A percentile compares a stretch with the other conserved stretches of the same genome.
Conservation (phyloP, 2,888 invertebrate species). For the Anodontia alba region DNA sequence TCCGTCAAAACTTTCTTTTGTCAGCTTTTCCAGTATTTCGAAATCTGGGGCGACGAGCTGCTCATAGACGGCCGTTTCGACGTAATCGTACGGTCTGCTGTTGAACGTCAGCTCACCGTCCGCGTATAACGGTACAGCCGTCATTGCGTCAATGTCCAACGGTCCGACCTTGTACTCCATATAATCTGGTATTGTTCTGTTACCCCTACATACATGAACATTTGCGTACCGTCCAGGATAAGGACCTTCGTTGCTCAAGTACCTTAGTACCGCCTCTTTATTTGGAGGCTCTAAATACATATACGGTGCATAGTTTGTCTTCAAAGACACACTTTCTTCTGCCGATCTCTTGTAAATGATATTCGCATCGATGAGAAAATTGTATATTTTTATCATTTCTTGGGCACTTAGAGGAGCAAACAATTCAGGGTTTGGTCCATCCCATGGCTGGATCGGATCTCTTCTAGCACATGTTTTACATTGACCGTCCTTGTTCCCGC, state of each 20-base stretch:
- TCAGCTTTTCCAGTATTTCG: slow-evolving; percentile 35
- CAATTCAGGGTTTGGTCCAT: slow-evolving; percentile 44
- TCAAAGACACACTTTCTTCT: slow-evolving; percentile 43
- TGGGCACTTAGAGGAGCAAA: slow-evolving; percentile 51
- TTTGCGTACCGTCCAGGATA: slow-evolving; percentile 47
- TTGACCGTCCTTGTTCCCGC: not conserved
- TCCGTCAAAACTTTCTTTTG: slow-evolving; percentile 61
- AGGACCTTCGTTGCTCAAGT: slow-evolving; percentile 6
- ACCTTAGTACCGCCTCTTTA: slow-evolving; percentile 44
- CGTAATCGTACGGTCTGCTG: slow-evolving; percentile 59
- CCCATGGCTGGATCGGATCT: slow-evolving; percentile 35
- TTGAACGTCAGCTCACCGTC: slow-evolving; percentile 59
- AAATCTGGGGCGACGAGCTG: slow-evolving; percentile 44
- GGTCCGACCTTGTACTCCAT: slow-evolving; percentile 65
- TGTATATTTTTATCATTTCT: slow-evolving; percentile 46
- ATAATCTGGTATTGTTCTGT: slow-evolving; percentile 48
- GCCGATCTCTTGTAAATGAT: slow-evolving; percentile 35
- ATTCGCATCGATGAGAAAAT: slow-evolving; percentile 38
- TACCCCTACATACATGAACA: slow-evolving; percentile 56
- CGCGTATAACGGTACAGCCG: slow-evolving; percentile 27
- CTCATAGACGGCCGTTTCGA: slow-evolving; percentile 54
- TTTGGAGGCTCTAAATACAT: slow-evolving; percentile 42
- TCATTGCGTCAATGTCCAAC: slow-evolving; percentile 35
- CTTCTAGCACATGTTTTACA: slow-evolving; percentile 22
- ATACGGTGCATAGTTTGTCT: slow-evolving; percentile 48